These are phyloP conservation scores for Thymelicus sylvestris DNA, from an alignment of 2,888 invertebrate species.

Conservation along the genomic window DNA sequence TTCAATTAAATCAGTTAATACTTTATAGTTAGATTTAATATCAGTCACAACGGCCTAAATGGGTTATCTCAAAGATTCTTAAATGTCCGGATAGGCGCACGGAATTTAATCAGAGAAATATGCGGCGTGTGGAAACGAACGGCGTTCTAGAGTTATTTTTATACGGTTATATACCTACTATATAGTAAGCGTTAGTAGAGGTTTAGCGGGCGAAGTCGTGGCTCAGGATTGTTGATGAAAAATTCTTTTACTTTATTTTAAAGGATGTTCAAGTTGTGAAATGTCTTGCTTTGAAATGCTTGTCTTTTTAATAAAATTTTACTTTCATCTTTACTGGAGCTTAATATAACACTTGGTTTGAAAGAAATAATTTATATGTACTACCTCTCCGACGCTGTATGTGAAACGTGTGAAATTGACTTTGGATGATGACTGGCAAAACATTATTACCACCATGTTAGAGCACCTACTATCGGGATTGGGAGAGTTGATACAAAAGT, in stretches of 20 bases:
- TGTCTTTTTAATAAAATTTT: background rate
- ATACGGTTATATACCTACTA: background rate
- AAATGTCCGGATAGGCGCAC: constrained; percentile 26
- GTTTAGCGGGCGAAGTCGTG: background rate
- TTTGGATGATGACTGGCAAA: no score
- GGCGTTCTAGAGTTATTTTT: constrained; percentile 17
- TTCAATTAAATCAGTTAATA: no score
- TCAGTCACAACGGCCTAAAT: constrained; percentile 21
- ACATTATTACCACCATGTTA: no score
- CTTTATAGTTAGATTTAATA: constrained; percentile 1
- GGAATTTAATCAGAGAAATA: constrained; percentile 37
- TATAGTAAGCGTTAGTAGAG: background rate
- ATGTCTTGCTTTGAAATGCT: background rate
- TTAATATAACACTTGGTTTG: no score
- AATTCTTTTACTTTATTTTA: background rate
- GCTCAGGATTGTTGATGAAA: constrained; percentile 3
- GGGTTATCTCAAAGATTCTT: constrained; percentile 29
- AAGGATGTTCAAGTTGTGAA: background rate
- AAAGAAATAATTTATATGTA: no score
- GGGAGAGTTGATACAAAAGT: no score
- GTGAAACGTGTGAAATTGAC: no score
- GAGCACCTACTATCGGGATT: no score
- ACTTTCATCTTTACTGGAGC: no score
- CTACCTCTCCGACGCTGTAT: no score
- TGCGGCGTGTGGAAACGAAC: constrained; percentile 27